Conservation (phyloP, 2,888 invertebrate species). For the Euzophera pinguis region DNA sequence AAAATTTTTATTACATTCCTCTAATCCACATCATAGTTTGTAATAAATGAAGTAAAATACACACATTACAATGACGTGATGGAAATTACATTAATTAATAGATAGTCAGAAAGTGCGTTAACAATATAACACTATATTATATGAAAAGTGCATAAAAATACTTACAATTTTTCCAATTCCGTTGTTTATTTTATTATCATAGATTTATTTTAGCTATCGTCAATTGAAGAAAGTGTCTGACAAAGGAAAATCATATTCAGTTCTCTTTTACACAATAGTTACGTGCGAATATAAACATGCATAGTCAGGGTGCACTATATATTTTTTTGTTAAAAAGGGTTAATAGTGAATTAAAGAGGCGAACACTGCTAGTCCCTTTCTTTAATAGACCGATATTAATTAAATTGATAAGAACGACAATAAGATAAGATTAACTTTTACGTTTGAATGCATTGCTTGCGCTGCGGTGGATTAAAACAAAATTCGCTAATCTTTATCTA, state of each 20-base stretch:
- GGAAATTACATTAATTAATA: slow-evolving; percentile 7
- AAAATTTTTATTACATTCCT: neutral
- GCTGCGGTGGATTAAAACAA: neutral
- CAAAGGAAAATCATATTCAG: too few species aligned
- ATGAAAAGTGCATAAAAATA: slow-evolving; percentile 46
- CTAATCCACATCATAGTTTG: neutral
- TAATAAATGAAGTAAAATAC: neutral
- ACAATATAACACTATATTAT: slow-evolving; percentile 32
- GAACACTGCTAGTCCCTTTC: too few species aligned
- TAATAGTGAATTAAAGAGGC: too few species aligned
- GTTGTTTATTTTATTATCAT: slow-evolving; percentile 35
- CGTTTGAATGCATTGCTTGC: neutral
- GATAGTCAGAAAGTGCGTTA: slow-evolving; percentile 30
- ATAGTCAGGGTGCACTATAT: too few species aligned
- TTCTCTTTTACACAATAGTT: too few species aligned
- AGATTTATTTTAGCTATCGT: slow-evolving; percentile 4
- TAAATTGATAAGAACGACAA: neutral
- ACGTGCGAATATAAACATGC: too few species aligned
- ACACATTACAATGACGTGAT: neutral
- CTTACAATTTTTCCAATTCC: slow-evolving; percentile 39
- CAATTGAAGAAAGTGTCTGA: too few species aligned
- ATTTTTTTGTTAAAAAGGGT: too few species aligned
- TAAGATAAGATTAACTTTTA: neutral
- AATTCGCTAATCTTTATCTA: neutral
- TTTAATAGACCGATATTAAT: neutral